Evolutionary conservation across 2,797 vertebrate genomes (phyloP), one percentile per base, ranked within the genome.

Genomic region (Gallinago nigripennis): DNA sequence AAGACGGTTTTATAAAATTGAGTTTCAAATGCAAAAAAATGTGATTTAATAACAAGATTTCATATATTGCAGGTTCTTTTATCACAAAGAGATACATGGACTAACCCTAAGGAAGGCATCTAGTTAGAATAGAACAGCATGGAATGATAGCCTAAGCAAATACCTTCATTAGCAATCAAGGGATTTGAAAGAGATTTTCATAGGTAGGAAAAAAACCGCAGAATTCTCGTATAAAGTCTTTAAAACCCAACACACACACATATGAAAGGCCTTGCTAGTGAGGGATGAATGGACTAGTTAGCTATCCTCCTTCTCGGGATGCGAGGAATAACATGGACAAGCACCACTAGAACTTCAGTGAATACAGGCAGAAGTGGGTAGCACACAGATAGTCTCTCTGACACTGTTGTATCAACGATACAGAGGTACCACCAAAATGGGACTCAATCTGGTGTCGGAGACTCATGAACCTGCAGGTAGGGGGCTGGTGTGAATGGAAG

Each of bases 1-100:
- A 84, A 53, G 43, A 30, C 2, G 3, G 31, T 64, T 53, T 86
- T 51, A 72, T 3, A 53, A 41, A 94, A 70, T 28, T 5, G 50
- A 75, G 72, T 70, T 95, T 85, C 41, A 75, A 86, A 93, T 23
- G 37, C 31, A 92, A 84, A 25, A 25, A 68, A 88, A 30, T 41
- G 33, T 48, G 68, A 54, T 82, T 93, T 83, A 90, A 91, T 82
- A 83, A 46, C 16, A 92, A 50, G 50, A 82, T 89, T 92, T 78
- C 70, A 89, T 77, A 76, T 61, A 64, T 66, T 25, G n/a, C 35
- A 58, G 51, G 28, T 80, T 77, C 71, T 75, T 84, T 89, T 51
- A 85, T 57, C 56, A 91, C 3, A 16, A 79, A 69, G 33, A 73
- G 8, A 53, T 33, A 77, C 8, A 24, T 1, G 10, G 61, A 56